A percentile compares a stretch with the other conserved stretches of the same genome.
Evolutionary conservation across 1,140 invertebrate genomes (phyloP).

Genomic region (Limonius californicus): DNA sequence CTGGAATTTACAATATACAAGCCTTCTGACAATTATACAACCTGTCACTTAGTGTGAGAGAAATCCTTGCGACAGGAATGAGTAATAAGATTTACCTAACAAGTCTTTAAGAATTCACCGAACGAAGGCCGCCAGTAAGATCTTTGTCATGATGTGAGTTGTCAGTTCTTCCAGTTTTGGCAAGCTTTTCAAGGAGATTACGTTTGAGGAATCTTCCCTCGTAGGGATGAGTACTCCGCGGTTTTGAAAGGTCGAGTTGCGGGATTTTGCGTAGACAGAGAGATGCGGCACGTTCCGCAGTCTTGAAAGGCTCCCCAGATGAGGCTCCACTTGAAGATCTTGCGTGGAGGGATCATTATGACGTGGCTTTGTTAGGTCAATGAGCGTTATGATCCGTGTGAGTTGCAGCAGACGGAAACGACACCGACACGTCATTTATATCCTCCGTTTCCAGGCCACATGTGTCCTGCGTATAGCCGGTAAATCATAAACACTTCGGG

Average conservation of each 20-base stretch:
- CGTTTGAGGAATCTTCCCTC: neutral
- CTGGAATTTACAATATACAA: too few relatives aligned
- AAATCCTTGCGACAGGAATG: too few relatives aligned
- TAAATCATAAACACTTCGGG: constrained; percentile 24
- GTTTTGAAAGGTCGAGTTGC: constrained; percentile 5
- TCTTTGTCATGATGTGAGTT: too few relatives aligned
- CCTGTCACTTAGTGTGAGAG: too few relatives aligned
- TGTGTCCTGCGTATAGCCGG: constrained; percentile 21
- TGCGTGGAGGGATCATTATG: neutral
- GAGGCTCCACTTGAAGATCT: neutral
- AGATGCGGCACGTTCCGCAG: neutral
- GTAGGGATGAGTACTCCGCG: neutral
- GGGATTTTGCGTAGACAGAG: neutral
- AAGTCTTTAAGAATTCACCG: too few relatives aligned
- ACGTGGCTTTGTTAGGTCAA: constrained; percentile 23
- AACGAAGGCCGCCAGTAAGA: too few relatives aligned
- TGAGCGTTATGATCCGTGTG: constrained; percentile 29
- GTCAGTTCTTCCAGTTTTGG: neutral
- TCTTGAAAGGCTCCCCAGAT: constrained; percentile 5
- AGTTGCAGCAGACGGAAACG: constrained; percentile 27
- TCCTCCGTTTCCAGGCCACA: constrained; percentile 27
- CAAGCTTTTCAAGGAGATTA: constrained; percentile 3
- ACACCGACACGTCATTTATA: constrained; percentile 33
- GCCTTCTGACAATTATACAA: too few relatives aligned
- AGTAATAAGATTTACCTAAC: too few relatives aligned